Evolutionary conservation across 2,888 invertebrate genomes (phyloP), one percentile per base, ranked within the genome.

Genomic region (Ennomos fuscantarius): DNA sequence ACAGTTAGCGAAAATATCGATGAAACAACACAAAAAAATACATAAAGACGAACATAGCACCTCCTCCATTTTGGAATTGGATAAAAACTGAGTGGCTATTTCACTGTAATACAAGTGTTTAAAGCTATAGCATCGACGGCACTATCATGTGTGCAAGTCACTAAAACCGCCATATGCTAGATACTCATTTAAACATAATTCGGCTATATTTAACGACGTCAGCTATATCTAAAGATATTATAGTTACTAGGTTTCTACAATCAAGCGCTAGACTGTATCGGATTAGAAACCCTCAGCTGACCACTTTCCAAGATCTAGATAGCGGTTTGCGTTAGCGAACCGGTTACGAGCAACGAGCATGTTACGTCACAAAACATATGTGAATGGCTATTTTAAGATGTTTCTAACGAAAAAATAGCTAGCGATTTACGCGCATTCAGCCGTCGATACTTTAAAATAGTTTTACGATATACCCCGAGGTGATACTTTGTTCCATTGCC

Each of bases 381-480:
- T 73, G 75, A 78, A 78, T 74, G 67, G 81, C 76, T 88, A 87
- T 87, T 87, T 84, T 79, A 59, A 81, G 81, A 82, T 72, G 79
- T 81, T 81, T 79, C 74, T 73, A 70, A 79, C 70, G 78, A 86
- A 87, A 83, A 87, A 87, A 86, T 84, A 83, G 74, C 75, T 66
- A 80, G 78, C 81, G 87, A 84, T 87, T 87, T 85, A 87, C 82
- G 81, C 75, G 73, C 76, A 79, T 76, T 79, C 74, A 80, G 74
- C 77, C 73, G 73, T 73, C 73, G 76, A 76, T 59, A 59, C 49
- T 33, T 48, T 42, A 54, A 87, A 88, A 89, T 88, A 89, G 86
- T 78, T 87, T 84, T 77, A 85, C 81, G 82, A 86, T 82, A 79
- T 79, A 77, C 70, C n/a, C 66, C 69, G 78, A 79, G 79, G 70